Evolutionary conservation across 2,797 vertebrate species (phyloP).

Genomic region (Arnoldichthys spilopterus): DNA sequence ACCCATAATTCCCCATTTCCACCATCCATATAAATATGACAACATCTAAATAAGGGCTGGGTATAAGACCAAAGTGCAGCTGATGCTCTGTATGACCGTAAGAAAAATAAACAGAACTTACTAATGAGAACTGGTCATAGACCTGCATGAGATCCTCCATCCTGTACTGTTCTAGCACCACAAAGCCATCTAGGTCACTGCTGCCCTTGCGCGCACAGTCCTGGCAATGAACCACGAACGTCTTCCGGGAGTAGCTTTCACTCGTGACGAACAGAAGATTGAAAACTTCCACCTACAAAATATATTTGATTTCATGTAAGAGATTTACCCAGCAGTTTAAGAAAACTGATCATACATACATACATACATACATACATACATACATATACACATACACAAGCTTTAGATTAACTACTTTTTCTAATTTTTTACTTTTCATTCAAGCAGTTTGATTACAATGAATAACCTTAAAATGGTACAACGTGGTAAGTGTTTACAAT

Average conservation of each 20-base stretch:
- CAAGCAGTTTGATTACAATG: too few species aligned
- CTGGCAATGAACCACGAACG: conserved; percentile 93
- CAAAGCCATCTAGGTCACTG: conserved; percentile 91
- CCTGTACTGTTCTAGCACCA: conserved; percentile 97
- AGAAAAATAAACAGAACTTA: conserved; percentile 74
- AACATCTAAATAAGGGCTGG: too few species aligned
- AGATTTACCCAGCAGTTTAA: background rate
- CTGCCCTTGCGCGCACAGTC: conserved; percentile 95
- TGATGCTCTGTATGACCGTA: too few species aligned
- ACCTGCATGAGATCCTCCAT: conserved; percentile 97
- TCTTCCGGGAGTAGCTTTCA: conserved; percentile 93
- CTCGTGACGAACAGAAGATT: conserved; percentile 95
- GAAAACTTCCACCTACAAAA: conserved; percentile 93
- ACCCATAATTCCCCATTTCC: too few species aligned
- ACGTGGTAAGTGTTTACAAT: too few species aligned
- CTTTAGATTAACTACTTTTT: too few species aligned
- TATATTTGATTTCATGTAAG: conserved; percentile 4
- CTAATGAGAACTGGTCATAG: conserved; percentile 98
- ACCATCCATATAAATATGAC: too few species aligned
- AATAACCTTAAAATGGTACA: too few species aligned
- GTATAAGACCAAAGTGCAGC: background rate
- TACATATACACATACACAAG: too few species aligned
- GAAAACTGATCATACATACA: background rate
- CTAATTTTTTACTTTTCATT: too few species aligned
- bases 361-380: too few species aligned